Evolutionary conservation across 1,140 invertebrate species (phyloP), one percentile per base, ranked within the genome.

Genomic region (Platyscapa corneri): DNA sequence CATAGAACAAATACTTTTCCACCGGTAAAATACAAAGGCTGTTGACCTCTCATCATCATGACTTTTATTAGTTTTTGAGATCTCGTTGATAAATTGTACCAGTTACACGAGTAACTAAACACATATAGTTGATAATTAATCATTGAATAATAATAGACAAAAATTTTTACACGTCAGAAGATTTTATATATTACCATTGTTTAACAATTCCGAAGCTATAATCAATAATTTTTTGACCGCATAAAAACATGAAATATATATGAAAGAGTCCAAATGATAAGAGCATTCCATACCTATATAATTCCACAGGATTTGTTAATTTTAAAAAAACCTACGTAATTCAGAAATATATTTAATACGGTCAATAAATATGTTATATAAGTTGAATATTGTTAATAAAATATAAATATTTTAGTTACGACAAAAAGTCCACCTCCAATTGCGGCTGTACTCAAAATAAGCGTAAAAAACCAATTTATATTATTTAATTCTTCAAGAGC

Each of bases 201-300:
- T 37, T 53, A 32, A 60, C 60, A 6, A 80, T 23, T 2, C 46
- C 0, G n/a, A 74, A 18, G 37, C 34, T 85, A 16, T 75, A 64
- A 46, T 85, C 49, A n/a, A 79, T 79, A 34, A 85, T 80, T 74
- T 32, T 80, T 74, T 85, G 83, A 27, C 77, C 83, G 8, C 65
- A 76, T 20, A 74, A 42, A 53, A 85, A 85, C 3, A 85, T 46
- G 32, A 60, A 42, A 49, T 80, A 85, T 32, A 72, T 32, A 37
- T 85, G 77, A n/a, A 64, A 74, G 7, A 39, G 42, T 27, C 64
- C 27, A 3, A 70, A 0, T 1, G 5, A 10, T 1, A 75, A 0
- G 10, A 80, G 12, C 27, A 74, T 32, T 32, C 23, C 64, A 67
- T 85, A 72, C 60, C 83, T 67, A 30, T 49, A 0, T 23, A 67